Base-by-base conservation (phyloP, 1,140 invertebrate species). In the Cepaea nemoralis region DNA sequence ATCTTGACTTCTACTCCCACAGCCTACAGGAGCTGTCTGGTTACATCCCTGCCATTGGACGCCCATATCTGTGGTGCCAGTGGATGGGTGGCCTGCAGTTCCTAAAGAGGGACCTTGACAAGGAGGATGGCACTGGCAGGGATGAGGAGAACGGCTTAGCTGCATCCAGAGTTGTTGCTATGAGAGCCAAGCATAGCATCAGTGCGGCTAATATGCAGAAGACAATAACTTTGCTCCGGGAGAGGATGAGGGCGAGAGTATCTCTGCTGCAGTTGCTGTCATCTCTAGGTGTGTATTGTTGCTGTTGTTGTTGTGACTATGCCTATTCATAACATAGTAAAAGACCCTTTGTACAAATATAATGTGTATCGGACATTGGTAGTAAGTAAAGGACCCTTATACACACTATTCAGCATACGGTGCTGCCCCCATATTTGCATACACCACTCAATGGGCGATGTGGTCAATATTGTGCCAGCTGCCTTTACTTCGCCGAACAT, bases 21-120 rank as follows among this genome's bases (percentile, higher is more conserved):
- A 67, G 76, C 22, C 33, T 80, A 37, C 50, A 78, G 33, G 75
- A 83, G 5, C 24, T 73, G 0, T 22, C 67, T 1, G 27, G 24
- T 16, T 89, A 92, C 81, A 83, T 93, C 35, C 39, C 79, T 39
- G 85, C 90, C n/a, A 90, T 95, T 74, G 97, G 97, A 0, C 94
- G 94, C 84, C 96, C 97, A 0, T 98, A 96, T 86, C 93, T 94
- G 83, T 99, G 97, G 97, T 95, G 95, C 0, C 97, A 99, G 91
- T 94, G 94, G 91, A 93, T 98, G 91, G 95, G 95, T 87, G 96
- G 97, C 1, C 91, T 97, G 74, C 94, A 96, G 89, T 97, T 97
- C 87, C 92, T 95, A 27, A 82, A 82, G 31, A 66, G 16, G 22
- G 78, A 73, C 8, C 16, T 80, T 12, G 33, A 55, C 45, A 39